Evolutionary conservation across 2,888 invertebrate genomes (phyloP).

Genomic region (Agrotis puta): DNA sequence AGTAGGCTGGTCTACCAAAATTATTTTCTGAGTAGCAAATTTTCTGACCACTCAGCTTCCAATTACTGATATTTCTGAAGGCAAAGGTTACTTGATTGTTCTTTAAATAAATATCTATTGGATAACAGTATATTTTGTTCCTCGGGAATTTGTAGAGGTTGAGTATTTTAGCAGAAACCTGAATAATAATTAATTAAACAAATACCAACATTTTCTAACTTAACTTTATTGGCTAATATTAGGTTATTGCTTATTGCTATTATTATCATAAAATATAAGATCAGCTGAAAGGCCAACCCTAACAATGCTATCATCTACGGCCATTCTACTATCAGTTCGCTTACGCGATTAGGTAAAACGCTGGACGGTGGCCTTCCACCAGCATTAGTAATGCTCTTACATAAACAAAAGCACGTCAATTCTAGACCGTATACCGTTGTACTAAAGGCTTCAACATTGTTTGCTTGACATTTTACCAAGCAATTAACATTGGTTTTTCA

Average conservation of each 20-base stretch:
- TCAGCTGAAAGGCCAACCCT: conserved; percentile 48
- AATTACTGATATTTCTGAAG: conserved; percentile 15
- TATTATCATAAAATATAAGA: conserved; percentile 21
- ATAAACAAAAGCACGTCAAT: conserved; percentile 38
- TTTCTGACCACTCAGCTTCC: conserved; percentile 30
- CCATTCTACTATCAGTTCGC: conserved; percentile 67
- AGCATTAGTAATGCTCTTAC: conserved; percentile 35
- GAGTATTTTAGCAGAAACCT: not conserved
- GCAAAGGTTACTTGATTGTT: conserved; percentile 16
- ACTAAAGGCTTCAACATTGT: conserved; percentile 53
- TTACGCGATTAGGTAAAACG: conserved; percentile 72
- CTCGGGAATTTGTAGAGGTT: too few relatives aligned
- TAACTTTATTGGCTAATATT: not conserved
- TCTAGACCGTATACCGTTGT: conserved; percentile 49
- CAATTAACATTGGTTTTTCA: conserved; percentile 67
- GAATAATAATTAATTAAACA: conserved; percentile 23
- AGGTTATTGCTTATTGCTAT: conserved; percentile 6
- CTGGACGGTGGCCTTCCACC: conserved; percentile 51
- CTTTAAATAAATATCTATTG: not conserved
- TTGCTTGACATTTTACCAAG: conserved; percentile 62
- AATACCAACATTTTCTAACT: not conserved
- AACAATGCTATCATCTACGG: conserved; percentile 56
- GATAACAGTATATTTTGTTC: not conserved
- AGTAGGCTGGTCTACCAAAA: conserved; percentile 21
- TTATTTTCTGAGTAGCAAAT: conserved; percentile 42